phyloP scores from a whole-genome alignment of 2,113 vertebrate species.

The Varanus komodoensis region DNA sequence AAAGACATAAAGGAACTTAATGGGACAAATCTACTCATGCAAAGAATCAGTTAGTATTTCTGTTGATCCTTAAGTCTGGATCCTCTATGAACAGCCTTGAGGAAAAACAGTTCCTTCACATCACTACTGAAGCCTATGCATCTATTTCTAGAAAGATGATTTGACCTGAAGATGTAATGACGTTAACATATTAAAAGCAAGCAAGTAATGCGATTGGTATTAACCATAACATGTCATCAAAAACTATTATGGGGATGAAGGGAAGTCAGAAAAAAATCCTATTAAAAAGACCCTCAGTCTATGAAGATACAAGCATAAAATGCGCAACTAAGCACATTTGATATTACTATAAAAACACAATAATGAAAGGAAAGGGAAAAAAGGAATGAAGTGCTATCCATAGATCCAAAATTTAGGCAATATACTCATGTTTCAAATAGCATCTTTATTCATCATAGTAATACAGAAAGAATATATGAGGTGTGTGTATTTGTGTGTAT shows the following conservation, averaged over 20 bases:
- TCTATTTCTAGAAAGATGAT: neutral
- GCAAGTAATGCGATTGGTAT: neutral
- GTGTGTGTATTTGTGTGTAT: neutral
- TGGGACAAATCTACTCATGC: neutral
- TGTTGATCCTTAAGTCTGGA: neutral
- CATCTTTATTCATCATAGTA: neutral
- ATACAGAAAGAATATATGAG: neutral
- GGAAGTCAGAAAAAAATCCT: too few species aligned
- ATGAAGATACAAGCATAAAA: neutral
- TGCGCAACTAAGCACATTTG: neutral
- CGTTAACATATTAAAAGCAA: neutral
- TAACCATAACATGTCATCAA: slow-evolving; percentile 20
- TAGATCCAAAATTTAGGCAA: neutral
- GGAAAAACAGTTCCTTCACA: neutral
- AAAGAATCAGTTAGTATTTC: neutral
- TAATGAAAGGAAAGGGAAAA: neutral
- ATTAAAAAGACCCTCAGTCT: neutral
- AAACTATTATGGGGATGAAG: neutral
- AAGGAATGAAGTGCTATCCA: neutral
- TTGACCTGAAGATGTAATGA: neutral
- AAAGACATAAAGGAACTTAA: neutral
- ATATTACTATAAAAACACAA: neutral
- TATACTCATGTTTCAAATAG: neutral
- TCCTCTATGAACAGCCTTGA: neutral
- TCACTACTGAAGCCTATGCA: neutral